Base-by-base conservation (phyloP, 2,888 invertebrate species). In the Caenorhabditis becei region DNA sequence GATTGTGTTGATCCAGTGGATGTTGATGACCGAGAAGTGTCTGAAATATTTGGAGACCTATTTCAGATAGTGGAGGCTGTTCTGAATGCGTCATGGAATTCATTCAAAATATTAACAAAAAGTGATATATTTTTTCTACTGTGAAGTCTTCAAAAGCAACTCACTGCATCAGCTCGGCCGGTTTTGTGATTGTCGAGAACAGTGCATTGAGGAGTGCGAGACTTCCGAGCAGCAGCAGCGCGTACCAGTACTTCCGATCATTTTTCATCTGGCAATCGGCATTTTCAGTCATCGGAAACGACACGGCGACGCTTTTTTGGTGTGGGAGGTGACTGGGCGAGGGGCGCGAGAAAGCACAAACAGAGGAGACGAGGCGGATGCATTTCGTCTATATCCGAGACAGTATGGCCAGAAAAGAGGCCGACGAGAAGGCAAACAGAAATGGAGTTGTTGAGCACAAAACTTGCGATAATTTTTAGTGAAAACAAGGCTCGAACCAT, bases 1-100 rank as follows among this genome's bases (percentile, higher is more conserved):
- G n/a, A 80, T 65, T 1, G 80, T 65, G 53, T 69, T 75, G 51
- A 80, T 80, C 80, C 80, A 80, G 20, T 80, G 80, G 47, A 80
- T 62, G 23, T 67, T 75, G n/a, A 80, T 75, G 44, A 80, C 80
- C n/a, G 70, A 74, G 35, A 78, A 70, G 18, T 78, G 78, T 23
- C 78, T 78, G 78, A 58, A 77, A 67, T n/a, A n/a, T n/a, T n/a
- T n/a, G n/a, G n/a, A n/a, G n/a, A n/a, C n/a, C n/a, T n/a, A n/a
- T n/a, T n/a, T n/a, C n/a, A n/a, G n/a, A n/a, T n/a, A n/a, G n/a
- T n/a, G n/a, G n/a, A n/a, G n/a, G n/a, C n/a, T n/a, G n/a, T n/a
- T n/a, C n/a, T n/a, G n/a, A n/a, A n/a, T n/a, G n/a, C n/a, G n/a
- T n/a, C n/a, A n/a, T n/a, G n/a, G n/a, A n/a, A n/a, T n/a, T n/a